Base-by-base conservation (phyloP, 2,797 vertebrate species). In the Botia almorhae region DNA sequence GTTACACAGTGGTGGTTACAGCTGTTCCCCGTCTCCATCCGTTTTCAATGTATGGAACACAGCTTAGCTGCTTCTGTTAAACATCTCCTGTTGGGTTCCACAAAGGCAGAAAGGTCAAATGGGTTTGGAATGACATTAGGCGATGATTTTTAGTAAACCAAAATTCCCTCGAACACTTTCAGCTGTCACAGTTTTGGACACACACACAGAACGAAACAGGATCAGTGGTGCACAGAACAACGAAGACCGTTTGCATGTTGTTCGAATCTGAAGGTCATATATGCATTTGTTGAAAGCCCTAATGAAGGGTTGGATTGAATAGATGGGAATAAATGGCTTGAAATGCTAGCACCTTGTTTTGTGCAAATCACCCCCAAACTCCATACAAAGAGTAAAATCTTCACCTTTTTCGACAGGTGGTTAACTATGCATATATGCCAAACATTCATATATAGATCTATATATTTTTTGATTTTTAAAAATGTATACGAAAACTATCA, bases 361-460 rank as follows among this genome's bases (percentile, higher is more conserved):
- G 94, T 95, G 94, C 94, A 94, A 95, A 94, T 94, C 92, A 90
- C 93, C 92, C 92, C 94, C 92, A 91, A 92, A 91, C 92, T 94
- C 93, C 91, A 91, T 95, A 94, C 89, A 94, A 94, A 95, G 92
- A 94, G 94, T 94, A 94, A 93, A 94, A 94, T 93, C 91, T 92
- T 93, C 92, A 94, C 93, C 93, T 92, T 93, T 92, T 82, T 91
- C 84, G 86, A 91, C 91, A 93, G 93, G 94, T 94, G 93, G 88
- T 92, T 93, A 93, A 94, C 92, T 95, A 94, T 94, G 93, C 93
- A 94, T 95, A 94, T 94, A 94, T 94, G 93, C 93, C 94, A 95
- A 94, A 94, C 94, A 94, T 94, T 94, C 94, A 94, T 94, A 94
- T 94, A 94, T 90, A 89, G 90, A 93, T 94, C 90, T 94, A 93